Base-by-base conservation (phyloP, 2,797 vertebrate species). In the Labeo calbasu region DNA sequence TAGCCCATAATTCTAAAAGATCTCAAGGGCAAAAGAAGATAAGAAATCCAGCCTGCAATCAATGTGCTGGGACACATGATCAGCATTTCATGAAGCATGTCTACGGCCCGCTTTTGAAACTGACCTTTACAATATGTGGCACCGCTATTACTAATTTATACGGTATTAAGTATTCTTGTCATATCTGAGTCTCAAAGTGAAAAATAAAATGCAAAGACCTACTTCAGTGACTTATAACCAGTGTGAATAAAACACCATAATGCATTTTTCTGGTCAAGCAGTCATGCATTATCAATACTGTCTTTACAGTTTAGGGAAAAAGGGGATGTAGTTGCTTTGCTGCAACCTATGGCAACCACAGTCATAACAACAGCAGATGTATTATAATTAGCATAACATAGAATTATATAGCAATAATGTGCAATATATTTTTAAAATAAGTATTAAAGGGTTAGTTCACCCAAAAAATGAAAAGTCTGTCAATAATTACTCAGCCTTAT, bases 181-280 rank as follows among this genome's bases (percentile, higher is more conserved):
- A 61, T 77, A 46, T 61, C 46, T 25, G 23, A 59, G n/a, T 61
- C 40, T 17, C 36, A 19, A 19, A 76, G 32, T 40, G 4, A 61
- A 77, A 77, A 61, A 57, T 23, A 12, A 63, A 77, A 63, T 61
- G n/a, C 75, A 77, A 40, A 61, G 36, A 61, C 55, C 8, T 59
- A 25, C 4, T 8, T 70, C 21, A 10, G 3, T 28, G 14, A 51
- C 17, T 15, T 32, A 9, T n/a, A n/a, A n/a, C n/a, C n/a, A n/a
- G n/a, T 32, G 61, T 17, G 25, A 17, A 32, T 65, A 32, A 65
- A 65, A 63, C 25, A 66, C 63, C 63, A 17, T 65, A 65, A 65
- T 17, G 61, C 15, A 6, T 6, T 65, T 65, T 65, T 65, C 14
- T 28, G 25, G 25, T 65, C 61, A 28, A 65, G 23, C 59, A 63